phyloP scores from a whole-genome alignment of 2,113 vertebrate genomes.

The Psephotus haematonotus region DNA sequence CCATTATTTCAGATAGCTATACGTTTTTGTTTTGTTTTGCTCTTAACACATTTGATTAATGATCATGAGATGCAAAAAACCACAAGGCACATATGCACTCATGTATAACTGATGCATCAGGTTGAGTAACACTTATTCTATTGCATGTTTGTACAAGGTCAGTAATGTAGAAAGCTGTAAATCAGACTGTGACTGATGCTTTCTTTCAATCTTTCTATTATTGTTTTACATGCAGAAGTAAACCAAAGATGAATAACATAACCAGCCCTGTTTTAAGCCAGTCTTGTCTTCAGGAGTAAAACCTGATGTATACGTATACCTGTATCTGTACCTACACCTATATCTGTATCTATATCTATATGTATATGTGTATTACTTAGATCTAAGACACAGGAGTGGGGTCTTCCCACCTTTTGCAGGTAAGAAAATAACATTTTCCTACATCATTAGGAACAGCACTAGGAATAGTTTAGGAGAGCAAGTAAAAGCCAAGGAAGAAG shows the following conservation, averaged over 20 bases:
- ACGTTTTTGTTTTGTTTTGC: neutral
- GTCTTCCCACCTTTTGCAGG: neutral
- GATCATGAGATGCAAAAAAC: neutral
- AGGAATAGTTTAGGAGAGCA: neutral
- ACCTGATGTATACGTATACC: neutral
- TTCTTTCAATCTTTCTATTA: neutral
- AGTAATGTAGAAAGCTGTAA: neutral
- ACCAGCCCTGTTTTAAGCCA: neutral
- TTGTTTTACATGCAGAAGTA: neutral
- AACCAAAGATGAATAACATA: neutral
- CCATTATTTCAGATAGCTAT: neutral
- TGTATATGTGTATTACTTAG: neutral
- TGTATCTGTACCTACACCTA: no score
- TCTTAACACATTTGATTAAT: neutral
- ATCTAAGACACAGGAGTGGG: neutral
- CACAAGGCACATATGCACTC: neutral
- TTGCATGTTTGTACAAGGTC: neutral
- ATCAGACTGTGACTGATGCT: neutral
- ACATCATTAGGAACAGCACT: no score
- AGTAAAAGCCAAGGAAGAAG: neutral
- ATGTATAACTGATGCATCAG: neutral
- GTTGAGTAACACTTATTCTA: neutral
- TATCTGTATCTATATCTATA: no score
- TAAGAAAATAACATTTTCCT: neutral
- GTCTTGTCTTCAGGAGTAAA: neutral